Conservation (phyloP, 1,140 invertebrate species). For the Brachionus asplanchnoidis region DNA sequence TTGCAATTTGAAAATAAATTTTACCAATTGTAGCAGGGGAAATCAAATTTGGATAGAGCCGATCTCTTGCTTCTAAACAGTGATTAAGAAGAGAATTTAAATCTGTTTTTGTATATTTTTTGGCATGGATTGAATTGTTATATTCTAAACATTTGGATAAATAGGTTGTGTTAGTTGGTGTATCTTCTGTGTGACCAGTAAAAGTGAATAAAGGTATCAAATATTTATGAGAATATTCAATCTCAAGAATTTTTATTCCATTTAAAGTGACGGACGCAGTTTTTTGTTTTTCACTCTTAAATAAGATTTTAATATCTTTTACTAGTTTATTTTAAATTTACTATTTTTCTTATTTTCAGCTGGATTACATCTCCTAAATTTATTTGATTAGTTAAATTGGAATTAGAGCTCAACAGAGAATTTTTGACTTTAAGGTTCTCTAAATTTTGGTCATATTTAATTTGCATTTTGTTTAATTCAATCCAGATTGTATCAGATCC, state of each 20-base stretch:
- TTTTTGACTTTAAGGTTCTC: not conserved
- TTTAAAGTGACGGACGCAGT: not conserved
- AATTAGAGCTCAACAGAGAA: not conserved
- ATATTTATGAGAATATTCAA: not conserved
- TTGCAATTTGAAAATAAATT: not conserved
- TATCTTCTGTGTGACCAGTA: not conserved
- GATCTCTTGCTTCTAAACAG: not conserved
- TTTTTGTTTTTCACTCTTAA: not conserved
- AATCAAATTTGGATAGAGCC: not conserved
- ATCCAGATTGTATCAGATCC: not conserved
- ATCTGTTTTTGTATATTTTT: not conserved
- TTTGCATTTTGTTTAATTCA: not conserved
- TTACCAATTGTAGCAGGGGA: conserved; percentile 14
- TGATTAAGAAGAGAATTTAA: not conserved
- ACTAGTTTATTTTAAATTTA: not conserved
- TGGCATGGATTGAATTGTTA: not conserved
- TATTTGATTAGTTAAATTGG: not conserved
- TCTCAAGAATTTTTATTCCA: not conserved
- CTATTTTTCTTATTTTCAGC: not conserved
- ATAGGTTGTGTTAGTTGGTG: not conserved
- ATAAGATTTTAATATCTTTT: not conserved
- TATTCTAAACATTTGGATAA: not conserved
- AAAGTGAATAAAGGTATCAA: not conserved
- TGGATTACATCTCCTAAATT: not conserved
- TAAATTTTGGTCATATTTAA: not conserved